These are phyloP conservation scores for Aplidium turbinatum DNA, from an alignment of 23 tunicate species.

Conservation along the genomic window DNA sequence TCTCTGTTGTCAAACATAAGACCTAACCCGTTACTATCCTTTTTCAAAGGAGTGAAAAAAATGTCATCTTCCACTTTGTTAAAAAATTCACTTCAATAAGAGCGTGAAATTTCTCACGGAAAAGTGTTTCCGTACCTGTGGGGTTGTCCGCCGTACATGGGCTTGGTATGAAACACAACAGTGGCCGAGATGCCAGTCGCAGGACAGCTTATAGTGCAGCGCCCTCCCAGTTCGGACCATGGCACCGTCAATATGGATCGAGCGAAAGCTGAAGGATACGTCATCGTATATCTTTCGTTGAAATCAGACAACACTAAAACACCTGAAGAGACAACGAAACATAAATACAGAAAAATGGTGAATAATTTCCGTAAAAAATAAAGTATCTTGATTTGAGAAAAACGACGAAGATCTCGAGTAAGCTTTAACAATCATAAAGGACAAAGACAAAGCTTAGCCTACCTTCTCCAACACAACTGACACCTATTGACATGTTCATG, in stretches of 20 bases:
- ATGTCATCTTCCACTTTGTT: no score
- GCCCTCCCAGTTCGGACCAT: conserved; percentile 88
- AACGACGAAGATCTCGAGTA: no score
- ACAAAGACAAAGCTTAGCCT: not conserved
- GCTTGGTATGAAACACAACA: conserved; percentile 77
- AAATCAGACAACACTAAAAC: conserved; percentile 39
- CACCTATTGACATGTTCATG: conserved; percentile 88
- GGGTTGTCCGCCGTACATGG: conserved; percentile 80
- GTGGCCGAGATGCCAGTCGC: conserved; percentile 53
- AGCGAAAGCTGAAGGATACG: conserved; percentile 85
- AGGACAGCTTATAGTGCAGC: conserved; percentile 67
- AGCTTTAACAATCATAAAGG: no score
- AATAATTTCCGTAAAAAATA: no score
- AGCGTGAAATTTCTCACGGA: no score
- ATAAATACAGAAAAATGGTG: no score
- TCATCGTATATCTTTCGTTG: conserved; percentile 67
- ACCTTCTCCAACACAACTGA: conserved; percentile 87
- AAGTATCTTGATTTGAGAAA: no score
- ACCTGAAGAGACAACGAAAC: conserved; percentile 47
- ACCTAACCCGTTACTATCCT: no score
- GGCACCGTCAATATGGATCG: conserved; percentile 82
- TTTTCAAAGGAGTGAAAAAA: no score
- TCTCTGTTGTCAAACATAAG: no score
- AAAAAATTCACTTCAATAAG: no score
- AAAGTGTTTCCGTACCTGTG: conserved; percentile 67